Evolutionary conservation across 2,113 vertebrate species (phyloP).

Genomic region (Macquaria ambigua): DNA sequence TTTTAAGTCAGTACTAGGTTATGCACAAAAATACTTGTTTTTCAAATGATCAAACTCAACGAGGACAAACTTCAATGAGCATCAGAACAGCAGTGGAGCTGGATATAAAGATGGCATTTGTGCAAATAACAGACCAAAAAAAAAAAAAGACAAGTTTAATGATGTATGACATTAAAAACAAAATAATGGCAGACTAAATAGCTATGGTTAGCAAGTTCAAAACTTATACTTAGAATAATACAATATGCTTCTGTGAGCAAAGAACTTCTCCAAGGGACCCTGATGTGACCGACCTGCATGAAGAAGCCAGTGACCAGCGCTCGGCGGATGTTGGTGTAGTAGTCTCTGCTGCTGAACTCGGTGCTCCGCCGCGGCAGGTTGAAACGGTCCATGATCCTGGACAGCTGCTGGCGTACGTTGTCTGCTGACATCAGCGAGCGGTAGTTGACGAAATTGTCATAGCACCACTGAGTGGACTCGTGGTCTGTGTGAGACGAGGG

Average conservation of each 20-base stretch:
- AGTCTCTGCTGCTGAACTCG: slow-evolving; percentile 97
- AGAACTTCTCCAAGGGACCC: neutral
- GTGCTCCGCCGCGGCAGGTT: slow-evolving; percentile 96
- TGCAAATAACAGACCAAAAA: neutral
- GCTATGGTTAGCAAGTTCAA: neutral
- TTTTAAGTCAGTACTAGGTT: slow-evolving; percentile 20
- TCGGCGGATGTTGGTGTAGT: slow-evolving; percentile 98
- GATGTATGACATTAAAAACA: slow-evolving; percentile 5
- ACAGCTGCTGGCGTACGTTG: slow-evolving; percentile 98
- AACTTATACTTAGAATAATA: neutral
- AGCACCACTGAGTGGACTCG: slow-evolving; percentile 98
- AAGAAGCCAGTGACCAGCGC: slow-evolving; percentile 98
- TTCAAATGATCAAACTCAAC: slow-evolving; percentile 26
- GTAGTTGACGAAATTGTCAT: slow-evolving; percentile 99
- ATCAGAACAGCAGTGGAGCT: slow-evolving; percentile 11
- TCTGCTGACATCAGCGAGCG: slow-evolving; percentile 99
- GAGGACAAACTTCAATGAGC: slow-evolving; percentile 25
- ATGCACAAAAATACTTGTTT: slow-evolving; percentile 8
- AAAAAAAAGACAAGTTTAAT: neutral
- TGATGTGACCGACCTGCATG: slow-evolving; percentile 93
- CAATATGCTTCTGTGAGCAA: neutral
- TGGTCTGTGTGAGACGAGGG: slow-evolving; percentile 88
- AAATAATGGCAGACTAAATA: slow-evolving; percentile 55
- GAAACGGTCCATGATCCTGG: slow-evolving; percentile 99
- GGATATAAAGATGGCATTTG: neutral